Conservation (phyloP, 2,888 invertebrate genomes). For the Amphimallon solstitiale region DNA sequence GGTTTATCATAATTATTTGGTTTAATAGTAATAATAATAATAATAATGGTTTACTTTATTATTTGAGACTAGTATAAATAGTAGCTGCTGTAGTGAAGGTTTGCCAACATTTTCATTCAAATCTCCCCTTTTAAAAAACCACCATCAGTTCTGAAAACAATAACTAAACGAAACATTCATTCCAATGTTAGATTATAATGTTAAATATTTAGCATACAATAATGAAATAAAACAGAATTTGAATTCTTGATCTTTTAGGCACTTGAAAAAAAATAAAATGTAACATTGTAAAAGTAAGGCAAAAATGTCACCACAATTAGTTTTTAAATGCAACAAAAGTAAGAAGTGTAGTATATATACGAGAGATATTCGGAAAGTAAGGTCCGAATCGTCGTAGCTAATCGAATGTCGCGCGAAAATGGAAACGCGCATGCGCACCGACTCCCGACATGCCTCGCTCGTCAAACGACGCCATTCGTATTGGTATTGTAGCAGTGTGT, state of each 20-base stretch:
- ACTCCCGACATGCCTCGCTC: no score
- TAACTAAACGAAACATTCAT: constrained; percentile 30
- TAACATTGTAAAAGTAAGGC: no score
- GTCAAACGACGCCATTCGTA: no score
- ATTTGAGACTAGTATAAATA: constrained; percentile 36
- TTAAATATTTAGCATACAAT: constrained; percentile 16
- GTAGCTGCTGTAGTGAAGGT: constrained; percentile 66
- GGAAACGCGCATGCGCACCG: no score
- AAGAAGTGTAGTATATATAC: no score
- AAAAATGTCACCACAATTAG: no score
- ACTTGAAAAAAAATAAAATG: no score
- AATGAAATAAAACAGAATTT: constrained; percentile 4
- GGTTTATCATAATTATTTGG: constrained; percentile 4
- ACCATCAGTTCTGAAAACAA: constrained; percentile 28
- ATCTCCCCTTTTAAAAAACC: constrained; percentile 30
- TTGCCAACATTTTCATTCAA: constrained; percentile 64
- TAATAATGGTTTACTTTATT: constrained; percentile 28
- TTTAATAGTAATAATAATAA: constrained; percentile 3
- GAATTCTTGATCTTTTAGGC: constrained; percentile 12
- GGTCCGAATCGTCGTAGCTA: no score
- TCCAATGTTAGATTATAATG: constrained; percentile 16
- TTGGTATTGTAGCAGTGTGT: no score
- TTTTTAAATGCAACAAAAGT: no score
- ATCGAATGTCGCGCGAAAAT: no score
- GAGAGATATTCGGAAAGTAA: no score